Conservation (phyloP, 2,113 vertebrate genomes). For the Chloroceryle aenea region DNA sequence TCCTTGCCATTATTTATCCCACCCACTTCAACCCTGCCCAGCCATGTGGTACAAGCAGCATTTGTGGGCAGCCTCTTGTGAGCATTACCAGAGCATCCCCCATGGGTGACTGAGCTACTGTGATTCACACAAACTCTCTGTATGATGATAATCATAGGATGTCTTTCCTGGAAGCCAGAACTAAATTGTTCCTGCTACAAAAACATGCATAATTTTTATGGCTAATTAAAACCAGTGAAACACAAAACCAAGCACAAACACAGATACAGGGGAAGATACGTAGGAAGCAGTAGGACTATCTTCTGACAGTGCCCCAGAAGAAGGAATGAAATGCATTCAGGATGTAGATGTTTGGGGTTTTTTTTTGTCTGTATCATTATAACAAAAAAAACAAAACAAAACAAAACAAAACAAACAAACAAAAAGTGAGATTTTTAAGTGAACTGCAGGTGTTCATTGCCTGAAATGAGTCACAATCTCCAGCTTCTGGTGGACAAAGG, state of each 20-base stretch:
- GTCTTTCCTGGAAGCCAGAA: neutral
- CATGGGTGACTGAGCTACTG: accelerated
- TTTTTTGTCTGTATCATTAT: neutral
- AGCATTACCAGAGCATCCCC: neutral
- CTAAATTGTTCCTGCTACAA: neutral
- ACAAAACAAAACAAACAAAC: neutral
- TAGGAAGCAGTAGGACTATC: neutral
- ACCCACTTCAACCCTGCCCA: neutral
- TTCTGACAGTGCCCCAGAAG: neutral
- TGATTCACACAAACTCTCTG: neutral
- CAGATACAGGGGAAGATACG: neutral
- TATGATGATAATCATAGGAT: neutral
- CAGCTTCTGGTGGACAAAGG: neutral
- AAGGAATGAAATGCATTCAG: neutral
- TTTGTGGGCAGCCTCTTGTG: neutral
- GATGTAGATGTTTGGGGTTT: neutral
- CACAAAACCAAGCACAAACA: neutral
- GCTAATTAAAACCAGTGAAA: neutral
- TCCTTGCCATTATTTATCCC: neutral
- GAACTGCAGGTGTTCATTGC: neutral
- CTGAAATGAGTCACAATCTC: neutral
- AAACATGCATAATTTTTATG: neutral
- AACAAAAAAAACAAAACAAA: neutral
- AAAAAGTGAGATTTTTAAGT: too few species aligned
- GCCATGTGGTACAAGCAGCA: accelerated